phyloP scores from a whole-genome alignment of 2,113 vertebrate species.

The Amia ocellicauda region DNA sequence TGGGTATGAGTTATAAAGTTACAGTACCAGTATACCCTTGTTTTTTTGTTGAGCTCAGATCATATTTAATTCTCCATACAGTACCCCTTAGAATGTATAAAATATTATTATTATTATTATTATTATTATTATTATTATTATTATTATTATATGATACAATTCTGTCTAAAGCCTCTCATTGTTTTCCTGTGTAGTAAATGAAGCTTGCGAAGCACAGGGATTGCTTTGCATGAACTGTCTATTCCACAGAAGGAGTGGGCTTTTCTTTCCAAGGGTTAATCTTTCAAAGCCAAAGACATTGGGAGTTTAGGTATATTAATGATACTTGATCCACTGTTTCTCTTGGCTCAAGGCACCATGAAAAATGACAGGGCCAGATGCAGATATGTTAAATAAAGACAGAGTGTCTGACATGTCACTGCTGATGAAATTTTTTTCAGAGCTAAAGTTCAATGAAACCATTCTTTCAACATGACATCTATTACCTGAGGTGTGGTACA shows the following conservation, averaged over 20 bases:
- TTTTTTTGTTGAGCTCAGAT: too few species aligned
- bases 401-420: conserved; percentile 28
- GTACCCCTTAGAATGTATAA: too few species aligned
- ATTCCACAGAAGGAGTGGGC: conserved; percentile 47
- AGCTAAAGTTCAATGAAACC: conserved; percentile 28
- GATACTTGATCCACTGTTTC: conserved; percentile 32
- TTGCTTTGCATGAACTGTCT: conserved; percentile 61
- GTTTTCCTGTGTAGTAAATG: conserved; percentile 56
- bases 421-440: conserved; percentile 26
- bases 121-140: too few species aligned
- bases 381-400: conserved; percentile 45
- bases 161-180: conserved; percentile 14
- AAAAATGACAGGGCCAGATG: conserved; percentile 37
- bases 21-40: too few species aligned
- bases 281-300: conserved; percentile 51
- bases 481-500: conserved; percentile 11
- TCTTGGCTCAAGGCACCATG: conserved; percentile 36
- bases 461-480: conserved; percentile 28
- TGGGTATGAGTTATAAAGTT: too few species aligned
- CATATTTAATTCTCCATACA: too few species aligned
- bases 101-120: too few species aligned
- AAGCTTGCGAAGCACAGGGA: conserved; percentile 60
- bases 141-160: too few species aligned
- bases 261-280: conserved; percentile 57
- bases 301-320: conserved; percentile 55